Evolutionary conservation across 2,888 invertebrate genomes (phyloP).

Genomic region (Leptura quadrifasciata): DNA sequence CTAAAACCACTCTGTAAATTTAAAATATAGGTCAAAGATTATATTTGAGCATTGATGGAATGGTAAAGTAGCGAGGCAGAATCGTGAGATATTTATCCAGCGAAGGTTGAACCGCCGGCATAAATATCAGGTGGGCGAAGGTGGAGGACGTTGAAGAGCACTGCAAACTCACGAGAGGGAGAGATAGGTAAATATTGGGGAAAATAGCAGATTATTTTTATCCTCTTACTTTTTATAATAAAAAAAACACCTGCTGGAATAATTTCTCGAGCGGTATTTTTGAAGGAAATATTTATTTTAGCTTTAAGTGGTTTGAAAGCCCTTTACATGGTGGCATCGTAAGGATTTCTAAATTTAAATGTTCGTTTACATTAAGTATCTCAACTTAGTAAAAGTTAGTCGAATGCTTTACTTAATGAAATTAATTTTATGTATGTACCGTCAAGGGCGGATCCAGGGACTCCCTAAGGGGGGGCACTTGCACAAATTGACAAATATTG

Average conservation of each 20-base stretch:
- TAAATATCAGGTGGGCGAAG: constrained; percentile 50
- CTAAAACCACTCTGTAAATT: constrained; percentile 28
- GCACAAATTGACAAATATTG: too few relatives aligned
- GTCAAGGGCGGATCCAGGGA: too few relatives aligned
- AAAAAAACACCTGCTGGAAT: constrained; percentile 54
- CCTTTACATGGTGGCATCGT: background rate
- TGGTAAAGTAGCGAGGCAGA: constrained; percentile 46
- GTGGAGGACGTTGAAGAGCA: constrained; percentile 49
- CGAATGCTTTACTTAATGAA: too few relatives aligned
- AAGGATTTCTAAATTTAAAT: constrained; percentile 24
- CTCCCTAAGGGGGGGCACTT: too few relatives aligned
- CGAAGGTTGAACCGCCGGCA: constrained; percentile 44
- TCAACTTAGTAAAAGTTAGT: background rate
- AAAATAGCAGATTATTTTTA: constrained; percentile 58
- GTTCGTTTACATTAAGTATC: background rate
- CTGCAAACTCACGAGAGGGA: constrained; percentile 52
- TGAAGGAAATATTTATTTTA: constrained; percentile 40
- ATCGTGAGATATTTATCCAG: constrained; percentile 54
- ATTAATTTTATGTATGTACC: too few relatives aligned
- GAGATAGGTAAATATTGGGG: constrained; percentile 56
- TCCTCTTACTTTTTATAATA: constrained; percentile 53
- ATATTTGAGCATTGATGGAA: constrained; percentile 50
- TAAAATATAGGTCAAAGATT: constrained; percentile 49
- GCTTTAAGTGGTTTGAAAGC: constrained; percentile 36
- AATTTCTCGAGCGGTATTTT: constrained; percentile 50